A percentile compares a stretch with the other conserved stretches of the same genome.
These are phyloP conservation scores for Leptinotarsa tumamoca DNA, from an alignment of 2,888 invertebrate genomes.

Conservation along the genomic window DNA sequence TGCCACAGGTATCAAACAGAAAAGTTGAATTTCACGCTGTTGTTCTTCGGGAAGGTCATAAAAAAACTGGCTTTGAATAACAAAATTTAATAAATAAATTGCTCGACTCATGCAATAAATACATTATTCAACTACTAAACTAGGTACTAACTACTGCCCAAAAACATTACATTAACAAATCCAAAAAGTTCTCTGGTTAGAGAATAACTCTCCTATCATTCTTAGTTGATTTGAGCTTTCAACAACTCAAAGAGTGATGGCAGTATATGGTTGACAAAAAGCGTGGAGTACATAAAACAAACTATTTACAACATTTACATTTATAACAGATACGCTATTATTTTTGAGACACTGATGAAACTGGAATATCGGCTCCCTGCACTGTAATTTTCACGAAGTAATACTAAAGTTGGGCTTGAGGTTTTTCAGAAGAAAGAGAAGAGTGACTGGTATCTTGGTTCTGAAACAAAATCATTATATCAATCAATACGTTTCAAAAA, in stretches of 20 bases:
- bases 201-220: background rate
- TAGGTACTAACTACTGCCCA: constrained; percentile 29
- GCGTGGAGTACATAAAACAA: constrained; percentile 10
- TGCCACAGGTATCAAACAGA: too few relatives aligned
- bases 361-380: background rate
- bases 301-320: constrained; percentile 44
- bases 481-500: too few relatives aligned
- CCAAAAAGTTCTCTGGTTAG: background rate
- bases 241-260: constrained; percentile 22
- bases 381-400: constrained; percentile 1
- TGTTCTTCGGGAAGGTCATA: background rate
- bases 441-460: constrained; percentile 37
- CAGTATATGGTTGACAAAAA: constrained; percentile 30
- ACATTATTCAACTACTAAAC: constrained; percentile 34
- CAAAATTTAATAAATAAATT: constrained; percentile 58
- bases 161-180: constrained; percentile 14
- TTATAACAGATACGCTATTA: constrained; percentile 14
- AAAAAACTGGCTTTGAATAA: constrained; percentile 44
- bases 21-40: too few relatives aligned
- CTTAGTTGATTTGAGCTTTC: background rate
- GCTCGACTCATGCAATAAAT: constrained; percentile 55
- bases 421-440: constrained; percentile 39
- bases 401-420: constrained; percentile 17
- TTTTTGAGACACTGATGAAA: background rate
- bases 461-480: constrained; percentile 37